Evolutionary conservation across 2,888 invertebrate species (phyloP), one percentile per base, ranked within the genome.

Genomic region (Drosophila cracens): DNA sequence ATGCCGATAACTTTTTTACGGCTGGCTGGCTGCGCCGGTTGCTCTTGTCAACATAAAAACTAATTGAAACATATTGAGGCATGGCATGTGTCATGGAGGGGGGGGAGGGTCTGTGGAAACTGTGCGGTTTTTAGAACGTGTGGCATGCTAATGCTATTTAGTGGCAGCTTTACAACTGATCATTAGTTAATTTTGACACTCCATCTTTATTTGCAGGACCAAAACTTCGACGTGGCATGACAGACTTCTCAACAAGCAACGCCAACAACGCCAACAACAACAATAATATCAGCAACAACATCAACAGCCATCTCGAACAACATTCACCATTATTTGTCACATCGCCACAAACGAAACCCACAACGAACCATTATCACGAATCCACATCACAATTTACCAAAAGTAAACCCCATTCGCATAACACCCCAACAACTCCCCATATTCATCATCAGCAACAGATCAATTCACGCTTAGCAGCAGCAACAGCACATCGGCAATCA

Each of bases 221-320:
- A 81, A 92, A 92, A 91, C 87, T 91, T 91, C 92, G 91, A 91
- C 93, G 93, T 93, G 93, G 93, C 90, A 93, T 93, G 93, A 93
- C 93, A 91, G 93, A 93, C 92, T 90, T 93, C 87, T 93, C 92
- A 90, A 92, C 91, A 85, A 79, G 81, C 82, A 92, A 90, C 92
- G 91, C 46, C 43, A n/a, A 43, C n/a, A 40, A 40, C 53, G 25
- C 34, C 36, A 56, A 38, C 38, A 40, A 93, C 82, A 91, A 90
- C 91, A 91, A 93, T 85, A 92, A 86, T 86, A 92, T 80, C 90
- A 70, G 67, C 67, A 79, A 89, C 91, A 91, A 89, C 91, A 91
- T 92, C 81, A 91, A 87, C 87, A 90, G 91, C 83, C 91, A 85
- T 89, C 92, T 88, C 74, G 92, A 92, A 89, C 89, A 92, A 86